Base-by-base conservation (phyloP, 2,888 invertebrate species). In the Thecophora atra region DNA sequence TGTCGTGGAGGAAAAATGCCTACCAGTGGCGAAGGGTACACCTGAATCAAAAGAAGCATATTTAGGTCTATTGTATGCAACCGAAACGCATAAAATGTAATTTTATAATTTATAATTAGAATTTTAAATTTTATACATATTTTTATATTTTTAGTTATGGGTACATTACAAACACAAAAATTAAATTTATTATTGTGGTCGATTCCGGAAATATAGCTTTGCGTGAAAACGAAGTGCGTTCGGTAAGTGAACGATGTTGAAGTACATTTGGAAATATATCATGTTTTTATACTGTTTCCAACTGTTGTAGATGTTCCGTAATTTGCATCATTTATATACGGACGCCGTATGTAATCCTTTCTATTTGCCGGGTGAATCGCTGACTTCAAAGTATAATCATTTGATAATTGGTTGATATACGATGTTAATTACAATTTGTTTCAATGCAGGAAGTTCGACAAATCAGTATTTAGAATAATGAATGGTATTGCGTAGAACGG, bases 291-390 rank as follows among this genome's bases (percentile, higher is more conserved):
- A 28, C n/a, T n/a, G n/a, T 63, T 26, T 66, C 15, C n/a, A 47
- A 30, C 37, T 37, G 6, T 47, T 5, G 47, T 80, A 93, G 93
- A 93, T 94, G 89, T 96, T 96, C 83, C 90, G 97, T 73, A 94
- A 94, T 85, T 89, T 99, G 52, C 99, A 99, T 83, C 91, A 92
- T 65, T 91, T 96, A 52, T 99, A 98, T 85, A 94, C 96, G 1
- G 97, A 98, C 85, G 94, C 96, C 76, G 93, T 99, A 73, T 97
- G 96, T 82, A 98, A 98, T 88, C 98, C 99, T 62, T 99, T 99
- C 87, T 97, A 98, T 88, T 91, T 94, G 81, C 97, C 98, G 42
- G 97, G 97, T 37, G 95, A 97, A 81, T 91, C 92, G 78, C 93
- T 99, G 65, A 91, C 90, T 60, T 98, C 98, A 5, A 91, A 90